These are phyloP conservation scores for Drosophila lacicola DNA, from an alignment of 2,888 invertebrate genomes.

Conservation along the genomic window DNA sequence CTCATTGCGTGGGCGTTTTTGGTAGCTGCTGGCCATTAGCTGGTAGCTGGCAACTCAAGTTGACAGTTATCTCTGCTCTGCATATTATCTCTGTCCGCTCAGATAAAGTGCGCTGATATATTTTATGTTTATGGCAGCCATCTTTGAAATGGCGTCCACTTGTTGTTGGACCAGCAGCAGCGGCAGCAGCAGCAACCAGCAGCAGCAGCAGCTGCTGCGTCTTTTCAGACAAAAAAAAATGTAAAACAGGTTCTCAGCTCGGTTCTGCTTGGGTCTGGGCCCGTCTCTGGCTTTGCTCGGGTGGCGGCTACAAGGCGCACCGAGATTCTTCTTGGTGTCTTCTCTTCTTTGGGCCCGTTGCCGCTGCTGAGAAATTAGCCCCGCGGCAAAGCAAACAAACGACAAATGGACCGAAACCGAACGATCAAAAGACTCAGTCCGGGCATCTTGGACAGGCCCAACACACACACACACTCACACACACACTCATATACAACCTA, in stretches of 20 bases:
- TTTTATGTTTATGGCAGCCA: slow-evolving; percentile 79
- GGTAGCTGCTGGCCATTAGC: slow-evolving; percentile 33
- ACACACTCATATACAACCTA: slow-evolving; percentile 13
- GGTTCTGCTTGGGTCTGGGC: slow-evolving; percentile 24
- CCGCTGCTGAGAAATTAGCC: slow-evolving; percentile 70
- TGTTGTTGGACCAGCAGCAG: slow-evolving; percentile 63
- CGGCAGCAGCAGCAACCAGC: slow-evolving; percentile 40
- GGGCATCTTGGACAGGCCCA: slow-evolving; percentile 61
- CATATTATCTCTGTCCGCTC: slow-evolving; percentile 40
- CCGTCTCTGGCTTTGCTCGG: slow-evolving; percentile 34
- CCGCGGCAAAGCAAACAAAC: slow-evolving; percentile 80
- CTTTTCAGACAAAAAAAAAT: slow-evolving; percentile 9
- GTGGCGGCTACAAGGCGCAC: slow-evolving; percentile 51
- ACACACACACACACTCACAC: neutral
- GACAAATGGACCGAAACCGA: slow-evolving; percentile 81
- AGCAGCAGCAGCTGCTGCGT: slow-evolving; percentile 48
- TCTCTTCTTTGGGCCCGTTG: slow-evolving; percentile 2
- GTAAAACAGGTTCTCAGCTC: slow-evolving; percentile 53
- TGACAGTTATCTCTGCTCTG: slow-evolving; percentile 60
- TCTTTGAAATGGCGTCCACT: slow-evolving; percentile 79
- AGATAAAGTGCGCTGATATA: slow-evolving; percentile 70
- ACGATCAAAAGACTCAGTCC: slow-evolving; percentile 77
- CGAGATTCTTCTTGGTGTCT: slow-evolving; percentile 68
- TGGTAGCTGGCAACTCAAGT: slow-evolving; percentile 46
- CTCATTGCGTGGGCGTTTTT: slow-evolving; percentile 45